Base-by-base conservation (phyloP, 2,888 invertebrate species). In the Chaetogeoica ovagalla region DNA sequence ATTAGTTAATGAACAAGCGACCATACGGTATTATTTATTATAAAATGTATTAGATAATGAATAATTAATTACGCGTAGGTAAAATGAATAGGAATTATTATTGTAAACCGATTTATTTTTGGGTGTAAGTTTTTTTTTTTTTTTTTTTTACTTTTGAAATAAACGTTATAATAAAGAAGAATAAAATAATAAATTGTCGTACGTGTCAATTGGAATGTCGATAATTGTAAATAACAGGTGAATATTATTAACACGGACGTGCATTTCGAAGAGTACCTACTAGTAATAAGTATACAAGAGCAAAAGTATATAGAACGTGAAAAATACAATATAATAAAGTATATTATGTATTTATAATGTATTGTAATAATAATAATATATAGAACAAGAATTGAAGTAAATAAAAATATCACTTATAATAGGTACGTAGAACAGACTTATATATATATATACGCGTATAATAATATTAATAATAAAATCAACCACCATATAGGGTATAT, bases 1-100 rank as follows among this genome's bases (percentile, higher is more conserved):
- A 79, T 79, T 79, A 79, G 79, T 79, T 71, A n/a, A 70, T 30
- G 4, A 79, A 69, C 21, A 79, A 79, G 79, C 70, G 63, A 70
- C 70, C 79, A 79, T 79, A 70, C 79, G 55, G 70, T 79, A 79
- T 70, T 79, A 79, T 79, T 52, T 55, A 37, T 30, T 43, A 43
- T 43, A 4, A n/a, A n/a, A 57, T 79, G 71, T 79, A 30, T 30
- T 30, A 30, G 30, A 4, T 79, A 79, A 70, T 71, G 55, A 55
- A 55, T 55, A 55, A 8, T 19, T 55, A 55, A 8, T 19, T 48
- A 48, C 48, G 48, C 48, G 48, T 48, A 48, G 48, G 68, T 57
- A 59, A 52, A 55, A 30, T 30, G 4, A 43, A 52, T 71, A 77
- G n/a, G 63, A 71, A 70, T n/a, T n/a, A n/a, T n/a, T 71, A 63